phyloP scores from a whole-genome alignment of 2,113 vertebrate genomes.

The Xiphorhynchus elegans region DNA sequence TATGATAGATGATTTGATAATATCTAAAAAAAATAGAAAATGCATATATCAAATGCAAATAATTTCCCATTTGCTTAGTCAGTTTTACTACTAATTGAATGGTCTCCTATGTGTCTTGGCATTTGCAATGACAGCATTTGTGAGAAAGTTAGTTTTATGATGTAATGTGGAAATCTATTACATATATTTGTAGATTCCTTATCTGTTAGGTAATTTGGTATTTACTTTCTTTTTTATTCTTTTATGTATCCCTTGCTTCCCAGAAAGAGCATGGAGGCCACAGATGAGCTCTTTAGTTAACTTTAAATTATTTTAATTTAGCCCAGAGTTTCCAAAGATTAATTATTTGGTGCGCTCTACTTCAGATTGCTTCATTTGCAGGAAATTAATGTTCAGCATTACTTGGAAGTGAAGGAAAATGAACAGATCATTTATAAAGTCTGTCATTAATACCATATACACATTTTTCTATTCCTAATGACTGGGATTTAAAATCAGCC shows the following conservation, averaged over 20 bases:
- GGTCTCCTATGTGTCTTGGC: background rate
- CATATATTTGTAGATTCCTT: conserved; percentile 30
- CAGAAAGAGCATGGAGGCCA: background rate
- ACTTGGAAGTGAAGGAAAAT: conserved; percentile 20
- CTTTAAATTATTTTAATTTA: conserved; percentile 39
- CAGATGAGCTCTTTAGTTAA: conserved; percentile 53
- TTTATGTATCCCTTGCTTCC: conserved; percentile 19
- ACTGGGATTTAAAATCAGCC: background rate
- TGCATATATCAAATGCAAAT: background rate
- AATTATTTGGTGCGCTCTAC: conserved; percentile 28
- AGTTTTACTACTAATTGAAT: background rate
- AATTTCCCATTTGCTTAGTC: background rate
- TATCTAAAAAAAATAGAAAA: background rate
- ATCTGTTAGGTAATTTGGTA: background rate
- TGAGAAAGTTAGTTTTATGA: conserved; percentile 46
- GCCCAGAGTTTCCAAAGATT: conserved; percentile 42
- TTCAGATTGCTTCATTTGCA: conserved; percentile 36
- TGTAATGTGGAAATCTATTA: conserved; percentile 47
- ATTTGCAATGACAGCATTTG: conserved; percentile 30
- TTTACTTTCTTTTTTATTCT: conserved; percentile 35
- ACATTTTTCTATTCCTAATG: background rate
- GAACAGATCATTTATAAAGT: background rate
- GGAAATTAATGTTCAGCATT: conserved; percentile 25
- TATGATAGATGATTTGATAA: background rate
- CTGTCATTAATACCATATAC: background rate